Conservation (phyloP, 2,113 vertebrate genomes). For the Nestor notabilis region DNA sequence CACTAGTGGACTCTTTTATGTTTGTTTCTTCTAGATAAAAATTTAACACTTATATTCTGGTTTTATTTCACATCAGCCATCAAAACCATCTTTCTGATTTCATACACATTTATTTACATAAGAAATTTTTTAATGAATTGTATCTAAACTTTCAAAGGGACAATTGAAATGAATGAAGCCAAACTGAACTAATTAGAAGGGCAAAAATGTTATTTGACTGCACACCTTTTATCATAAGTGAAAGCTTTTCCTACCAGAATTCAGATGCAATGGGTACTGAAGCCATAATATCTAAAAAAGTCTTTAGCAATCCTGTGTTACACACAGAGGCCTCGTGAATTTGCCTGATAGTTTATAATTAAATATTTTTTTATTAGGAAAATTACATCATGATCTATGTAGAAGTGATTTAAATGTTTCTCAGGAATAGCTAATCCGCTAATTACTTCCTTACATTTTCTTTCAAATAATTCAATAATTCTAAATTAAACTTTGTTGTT, state of each 20-base stretch:
- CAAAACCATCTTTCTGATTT: not conserved
- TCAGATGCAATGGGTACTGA: not conserved
- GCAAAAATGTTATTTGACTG: not conserved
- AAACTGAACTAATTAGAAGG: not conserved
- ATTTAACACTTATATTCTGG: not conserved
- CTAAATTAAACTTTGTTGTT: not conserved
- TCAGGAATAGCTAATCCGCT: not conserved
- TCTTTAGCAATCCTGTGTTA: not conserved
- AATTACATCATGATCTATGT: not conserved
- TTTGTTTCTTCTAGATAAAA: not conserved
- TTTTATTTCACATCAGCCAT: not conserved
- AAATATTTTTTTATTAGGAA: not conserved
- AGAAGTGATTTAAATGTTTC: not conserved
- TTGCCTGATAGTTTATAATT: not conserved
- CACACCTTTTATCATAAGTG: not conserved
- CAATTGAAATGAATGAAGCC: not conserved
- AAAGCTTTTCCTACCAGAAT: not conserved
- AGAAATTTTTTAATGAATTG: not conserved
- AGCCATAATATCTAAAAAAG: not conserved
- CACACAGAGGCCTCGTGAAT: not conserved
- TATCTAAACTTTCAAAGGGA: not conserved
- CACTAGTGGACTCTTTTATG: not conserved
- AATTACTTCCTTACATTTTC: not conserved
- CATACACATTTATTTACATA: not conserved
- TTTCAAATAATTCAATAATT: not conserved